Conservation (phyloP, 2,888 invertebrate species). For the Platycheirus rosarum region DNA sequence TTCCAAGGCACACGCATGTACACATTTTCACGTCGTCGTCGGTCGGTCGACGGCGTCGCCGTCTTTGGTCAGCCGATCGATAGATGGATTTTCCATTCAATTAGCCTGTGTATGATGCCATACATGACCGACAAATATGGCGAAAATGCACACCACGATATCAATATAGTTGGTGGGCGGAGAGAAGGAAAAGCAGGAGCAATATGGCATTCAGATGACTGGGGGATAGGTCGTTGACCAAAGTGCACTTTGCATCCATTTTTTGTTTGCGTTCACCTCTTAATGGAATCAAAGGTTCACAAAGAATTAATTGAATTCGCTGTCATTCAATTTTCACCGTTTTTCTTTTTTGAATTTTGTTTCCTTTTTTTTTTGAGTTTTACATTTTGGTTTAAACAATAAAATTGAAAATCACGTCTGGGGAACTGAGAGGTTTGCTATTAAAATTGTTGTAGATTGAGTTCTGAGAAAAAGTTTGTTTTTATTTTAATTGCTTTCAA, state of each 20-base stretch:
- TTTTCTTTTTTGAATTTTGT: slow-evolving; percentile 2
- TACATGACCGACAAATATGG: slow-evolving; percentile 23
- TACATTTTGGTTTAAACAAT: slow-evolving; percentile 21
- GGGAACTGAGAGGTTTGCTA: neutral
- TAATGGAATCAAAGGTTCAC: slow-evolving; percentile 55
- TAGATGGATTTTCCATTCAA: slow-evolving; percentile 57
- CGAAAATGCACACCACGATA: slow-evolving; percentile 19
- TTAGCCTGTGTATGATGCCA: slow-evolving; percentile 24
- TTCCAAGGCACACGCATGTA: slow-evolving; percentile 8
- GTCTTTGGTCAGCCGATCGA: neutral
- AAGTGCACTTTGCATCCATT: slow-evolving; percentile 48
- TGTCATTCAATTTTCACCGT: slow-evolving; percentile 59
- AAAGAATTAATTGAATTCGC: slow-evolving; percentile 63
- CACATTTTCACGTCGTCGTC: slow-evolving; percentile 7
- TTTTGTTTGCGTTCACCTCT: slow-evolving; percentile 3
- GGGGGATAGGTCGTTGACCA: slow-evolving; percentile 55
- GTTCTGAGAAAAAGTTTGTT: neutral
- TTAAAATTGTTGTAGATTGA: slow-evolving; percentile 19
- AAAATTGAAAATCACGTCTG: slow-evolving; percentile 26
- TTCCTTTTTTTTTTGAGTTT: slow-evolving; percentile 12
- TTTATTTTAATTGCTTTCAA: no score
- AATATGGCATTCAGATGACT: neutral
- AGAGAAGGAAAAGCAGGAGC: neutral
- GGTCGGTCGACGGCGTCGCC: neutral
- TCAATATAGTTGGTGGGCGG: neutral